phyloP scores from a whole-genome alignment of 2,888 invertebrate genomes.

The Venusia cambrica region DNA sequence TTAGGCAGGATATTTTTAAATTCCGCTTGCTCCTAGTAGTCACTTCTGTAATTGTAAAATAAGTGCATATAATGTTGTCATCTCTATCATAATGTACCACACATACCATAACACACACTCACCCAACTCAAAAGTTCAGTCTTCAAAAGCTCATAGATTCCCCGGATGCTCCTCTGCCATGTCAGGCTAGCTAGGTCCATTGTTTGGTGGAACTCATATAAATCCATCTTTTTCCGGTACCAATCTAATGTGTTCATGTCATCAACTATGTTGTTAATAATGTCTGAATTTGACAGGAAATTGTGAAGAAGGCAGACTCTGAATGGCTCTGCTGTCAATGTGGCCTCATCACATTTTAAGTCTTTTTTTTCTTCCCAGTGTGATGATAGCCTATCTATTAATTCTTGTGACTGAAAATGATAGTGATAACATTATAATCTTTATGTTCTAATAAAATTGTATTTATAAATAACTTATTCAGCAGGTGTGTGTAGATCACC shows the following conservation, averaged over 20 bases:
- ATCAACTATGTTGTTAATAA: slow-evolving; percentile 82
- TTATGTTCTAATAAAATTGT: neutral
- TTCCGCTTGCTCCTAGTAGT: no score
- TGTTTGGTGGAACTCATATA: slow-evolving; percentile 93
- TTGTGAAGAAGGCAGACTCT: slow-evolving; percentile 84
- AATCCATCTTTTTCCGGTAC: slow-evolving; percentile 90
- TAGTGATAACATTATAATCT: neutral
- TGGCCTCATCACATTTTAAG: slow-evolving; percentile 58
- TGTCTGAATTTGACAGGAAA: slow-evolving; percentile 78
- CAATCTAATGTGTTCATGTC: slow-evolving; percentile 87
- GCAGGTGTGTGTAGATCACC: slow-evolving; percentile 38
- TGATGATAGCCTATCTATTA: slow-evolving; percentile 56
- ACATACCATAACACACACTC: no score
- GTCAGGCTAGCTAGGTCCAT: slow-evolving; percentile 83
- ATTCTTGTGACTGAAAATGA: slow-evolving; percentile 60
- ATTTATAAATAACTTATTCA: neutral
- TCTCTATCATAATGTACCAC: no score
- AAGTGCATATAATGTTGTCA: no score
- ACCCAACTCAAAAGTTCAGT: slow-evolving; percentile 85
- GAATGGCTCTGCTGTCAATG: slow-evolving; percentile 84
- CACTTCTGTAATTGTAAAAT: no score
- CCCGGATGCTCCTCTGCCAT: slow-evolving; percentile 80
- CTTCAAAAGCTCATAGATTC: slow-evolving; percentile 84
- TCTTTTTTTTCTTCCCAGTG: slow-evolving; percentile 74
- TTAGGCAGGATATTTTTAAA: no score